Percentiles rank a stretch among this genome's conserved stretches.
Conservation (phyloP, 2,797 vertebrate genomes). For the Pseudochirops cupreus region DNA sequence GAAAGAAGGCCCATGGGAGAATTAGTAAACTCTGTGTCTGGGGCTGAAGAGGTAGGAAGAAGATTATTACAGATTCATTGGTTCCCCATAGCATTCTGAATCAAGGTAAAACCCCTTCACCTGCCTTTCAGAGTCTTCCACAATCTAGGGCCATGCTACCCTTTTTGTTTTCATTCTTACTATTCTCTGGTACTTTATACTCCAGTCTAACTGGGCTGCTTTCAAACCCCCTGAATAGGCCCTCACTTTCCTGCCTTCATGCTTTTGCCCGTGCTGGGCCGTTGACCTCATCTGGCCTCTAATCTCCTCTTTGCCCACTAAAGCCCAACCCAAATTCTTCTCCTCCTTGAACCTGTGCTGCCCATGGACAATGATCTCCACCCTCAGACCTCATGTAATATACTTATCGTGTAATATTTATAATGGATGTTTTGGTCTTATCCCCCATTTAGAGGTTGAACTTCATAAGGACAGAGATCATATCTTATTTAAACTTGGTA, state of each 20-base stretch:
- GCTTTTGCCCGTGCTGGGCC: neutral
- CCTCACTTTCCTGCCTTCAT: neutral
- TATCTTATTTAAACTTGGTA: neutral
- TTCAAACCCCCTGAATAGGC: neutral
- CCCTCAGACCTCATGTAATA: neutral
- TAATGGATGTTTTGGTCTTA: neutral
- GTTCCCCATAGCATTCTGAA: neutral
- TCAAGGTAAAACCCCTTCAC: neutral
- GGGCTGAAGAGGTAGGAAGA: neutral
- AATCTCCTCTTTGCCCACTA: neutral
- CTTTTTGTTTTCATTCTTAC: neutral
- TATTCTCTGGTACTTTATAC: neutral
- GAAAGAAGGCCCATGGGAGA: neutral
- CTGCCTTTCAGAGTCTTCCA: neutral
- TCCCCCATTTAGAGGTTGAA: neutral
- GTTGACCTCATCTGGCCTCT: neutral
- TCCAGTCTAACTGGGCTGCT: neutral
- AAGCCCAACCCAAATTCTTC: neutral
- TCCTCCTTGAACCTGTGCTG: too few relatives aligned
- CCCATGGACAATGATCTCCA: neutral
- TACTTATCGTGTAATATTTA: neutral
- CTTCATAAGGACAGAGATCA: neutral
- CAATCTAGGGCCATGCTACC: neutral
- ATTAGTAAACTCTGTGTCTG: neutral
- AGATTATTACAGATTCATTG: neutral